Percentiles rank a stretch among this genome's conserved stretches.
phyloP scores from a whole-genome alignment of 2,888 invertebrate species.

The Spodoptera littoralis region DNA sequence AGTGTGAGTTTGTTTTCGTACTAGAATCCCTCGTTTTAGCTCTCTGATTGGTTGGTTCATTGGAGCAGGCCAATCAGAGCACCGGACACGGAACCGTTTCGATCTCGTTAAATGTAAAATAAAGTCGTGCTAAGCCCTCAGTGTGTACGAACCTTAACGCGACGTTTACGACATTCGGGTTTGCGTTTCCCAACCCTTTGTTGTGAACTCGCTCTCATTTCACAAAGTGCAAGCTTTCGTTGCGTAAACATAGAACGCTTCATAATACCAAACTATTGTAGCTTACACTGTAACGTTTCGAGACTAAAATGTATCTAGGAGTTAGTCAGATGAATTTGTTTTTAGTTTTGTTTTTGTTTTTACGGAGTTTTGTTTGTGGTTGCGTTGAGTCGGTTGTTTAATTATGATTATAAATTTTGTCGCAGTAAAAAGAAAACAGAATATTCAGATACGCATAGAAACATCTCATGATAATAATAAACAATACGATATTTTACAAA shows the following conservation, averaged over 20 bases:
- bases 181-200: conserved; percentile 69
- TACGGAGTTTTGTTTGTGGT: conserved; percentile 5
- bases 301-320: conserved; percentile 53
- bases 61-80: too few species aligned
- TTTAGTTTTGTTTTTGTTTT: conserved; percentile 8
- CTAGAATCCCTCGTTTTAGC: too few species aligned
- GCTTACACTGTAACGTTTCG: conserved; percentile 63
- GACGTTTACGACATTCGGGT: conserved; percentile 74
- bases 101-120: too few species aligned
- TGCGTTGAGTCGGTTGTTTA: background rate
- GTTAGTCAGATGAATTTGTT: conserved; percentile 44
- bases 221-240: conserved; percentile 82
- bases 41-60: too few species aligned
- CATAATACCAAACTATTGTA: conserved; percentile 74
- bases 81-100: too few species aligned
- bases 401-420: too few species aligned
- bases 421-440: too few species aligned
- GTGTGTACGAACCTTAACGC: conserved; percentile 58
- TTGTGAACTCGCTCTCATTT: conserved; percentile 80
- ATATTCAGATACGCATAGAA: too few species aligned
- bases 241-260: conserved; percentile 74
- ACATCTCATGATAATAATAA: too few species aligned
- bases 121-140: too few species aligned
- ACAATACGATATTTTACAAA: too few species aligned
- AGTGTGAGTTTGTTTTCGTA: too few species aligned